phyloP scores from a whole-genome alignment of 2,113 vertebrate genomes.

The Gorsachius goisagi region DNA sequence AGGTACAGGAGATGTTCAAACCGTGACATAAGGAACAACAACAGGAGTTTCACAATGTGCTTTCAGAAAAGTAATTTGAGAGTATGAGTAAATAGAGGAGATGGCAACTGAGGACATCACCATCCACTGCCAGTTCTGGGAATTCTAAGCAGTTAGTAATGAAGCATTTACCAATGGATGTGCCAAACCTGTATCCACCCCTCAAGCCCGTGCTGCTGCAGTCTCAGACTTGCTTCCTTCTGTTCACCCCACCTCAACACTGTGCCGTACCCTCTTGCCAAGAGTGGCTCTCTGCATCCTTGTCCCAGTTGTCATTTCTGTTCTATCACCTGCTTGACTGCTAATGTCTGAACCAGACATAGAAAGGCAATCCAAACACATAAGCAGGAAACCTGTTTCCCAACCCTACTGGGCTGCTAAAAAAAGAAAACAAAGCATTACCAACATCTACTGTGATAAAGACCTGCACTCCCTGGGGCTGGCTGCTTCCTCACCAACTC shows the following conservation, averaged over 20 bases:
- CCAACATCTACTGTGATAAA: not conserved
- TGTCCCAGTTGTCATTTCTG: not conserved
- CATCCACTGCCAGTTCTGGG: not conserved
- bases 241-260: not conserved
- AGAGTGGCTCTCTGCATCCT: not conserved
- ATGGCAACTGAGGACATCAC: not conserved
- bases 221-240: not conserved
- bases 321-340: not conserved
- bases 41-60: not conserved
- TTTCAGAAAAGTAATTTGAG: not conserved
- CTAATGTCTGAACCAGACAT: not conserved
- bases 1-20: not conserved
- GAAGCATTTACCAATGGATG: not conserved
- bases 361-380: not conserved
- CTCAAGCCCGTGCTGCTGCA: not conserved
- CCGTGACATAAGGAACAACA: not conserved
- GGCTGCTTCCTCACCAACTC: not conserved
- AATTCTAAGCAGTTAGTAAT: not conserved
- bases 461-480: not conserved
- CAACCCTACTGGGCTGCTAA: not conserved
- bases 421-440: not conserved
- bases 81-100: not conserved
- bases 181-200: not conserved
- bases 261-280: fast-evolving
- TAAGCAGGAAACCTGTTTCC: not conserved